Evolutionary conservation across 1,140 invertebrate species (phyloP).

Genomic region (Wasmannia auropunctata): DNA sequence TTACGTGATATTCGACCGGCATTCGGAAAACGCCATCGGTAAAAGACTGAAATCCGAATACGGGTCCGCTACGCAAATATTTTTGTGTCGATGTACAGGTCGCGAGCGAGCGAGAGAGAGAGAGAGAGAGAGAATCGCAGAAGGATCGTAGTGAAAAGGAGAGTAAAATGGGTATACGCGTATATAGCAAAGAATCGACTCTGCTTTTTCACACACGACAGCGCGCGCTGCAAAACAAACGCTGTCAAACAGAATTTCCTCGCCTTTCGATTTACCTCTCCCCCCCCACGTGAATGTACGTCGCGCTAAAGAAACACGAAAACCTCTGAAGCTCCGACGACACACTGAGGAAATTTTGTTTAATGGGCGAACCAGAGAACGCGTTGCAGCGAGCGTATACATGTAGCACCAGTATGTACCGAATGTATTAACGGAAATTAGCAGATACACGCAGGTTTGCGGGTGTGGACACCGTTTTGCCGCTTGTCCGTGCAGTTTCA

Average conservation of each 20-base stretch:
- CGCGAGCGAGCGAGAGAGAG: not conserved
- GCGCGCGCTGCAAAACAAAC: too few species aligned
- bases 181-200: not conserved
- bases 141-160: not conserved
- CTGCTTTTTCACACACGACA: not conserved
- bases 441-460: not conserved
- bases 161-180: not conserved
- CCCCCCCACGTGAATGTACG: too few species aligned
- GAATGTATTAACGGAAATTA: slow-evolving; percentile 1
- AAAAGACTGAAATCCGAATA: slow-evolving; percentile 57
- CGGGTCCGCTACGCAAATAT: slow-evolving; percentile 25
- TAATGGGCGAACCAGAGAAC: too few species aligned
- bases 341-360: not conserved
- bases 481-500: slow-evolving; percentile 8
- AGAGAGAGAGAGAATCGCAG: not conserved
- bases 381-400: too few species aligned
- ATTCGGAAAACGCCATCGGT: slow-evolving; percentile 2
- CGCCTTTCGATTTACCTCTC: not conserved
- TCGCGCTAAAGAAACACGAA: too few species aligned
- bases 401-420: too few species aligned
- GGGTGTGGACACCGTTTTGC: not conserved
- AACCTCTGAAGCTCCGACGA: not conserved
- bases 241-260: not conserved
- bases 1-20: slow-evolving; percentile 45
- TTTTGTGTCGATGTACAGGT: not conserved